These are phyloP conservation scores for Tetrax tetrax DNA, from an alignment of 2,113 vertebrate genomes.

Conservation along the genomic window DNA sequence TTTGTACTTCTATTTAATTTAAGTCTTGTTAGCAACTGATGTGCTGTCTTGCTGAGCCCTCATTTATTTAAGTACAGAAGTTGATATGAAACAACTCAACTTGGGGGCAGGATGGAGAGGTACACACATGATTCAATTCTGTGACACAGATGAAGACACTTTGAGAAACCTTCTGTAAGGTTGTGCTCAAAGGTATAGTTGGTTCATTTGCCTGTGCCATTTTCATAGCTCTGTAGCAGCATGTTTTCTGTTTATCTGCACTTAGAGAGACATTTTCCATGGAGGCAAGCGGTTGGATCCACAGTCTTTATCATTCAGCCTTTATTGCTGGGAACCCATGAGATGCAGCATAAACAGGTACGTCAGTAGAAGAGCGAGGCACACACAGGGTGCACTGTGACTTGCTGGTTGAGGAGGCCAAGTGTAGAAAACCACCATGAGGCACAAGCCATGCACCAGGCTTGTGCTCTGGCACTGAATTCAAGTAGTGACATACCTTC, in stretches of 20 bases:
- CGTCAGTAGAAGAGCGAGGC: neutral
- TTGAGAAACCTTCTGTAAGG: neutral
- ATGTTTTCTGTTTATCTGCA: neutral
- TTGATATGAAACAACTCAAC: neutral
- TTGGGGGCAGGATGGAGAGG: neutral
- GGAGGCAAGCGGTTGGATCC: neutral
- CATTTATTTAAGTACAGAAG: neutral
- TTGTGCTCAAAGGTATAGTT: neutral
- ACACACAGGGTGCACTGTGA: rapidly evolving
- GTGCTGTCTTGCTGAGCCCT: neutral
- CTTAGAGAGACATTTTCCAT: neutral
- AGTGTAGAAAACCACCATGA: neutral
- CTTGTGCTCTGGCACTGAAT: neutral
- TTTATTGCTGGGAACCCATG: neutral
- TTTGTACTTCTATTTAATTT: neutral
- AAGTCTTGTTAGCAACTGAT: neutral
- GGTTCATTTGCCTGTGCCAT: neutral
- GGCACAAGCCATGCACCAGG: neutral
- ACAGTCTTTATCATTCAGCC: neutral
- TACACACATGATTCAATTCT: neutral
- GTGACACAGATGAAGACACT: neutral
- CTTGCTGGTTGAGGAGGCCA: rapidly evolving
- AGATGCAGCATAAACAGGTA: neutral
- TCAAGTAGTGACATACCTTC: neutral
- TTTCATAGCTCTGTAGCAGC: neutral